phyloP scores from a whole-genome alignment of 2,888 invertebrate species.

The Xestia ashworthii region DNA sequence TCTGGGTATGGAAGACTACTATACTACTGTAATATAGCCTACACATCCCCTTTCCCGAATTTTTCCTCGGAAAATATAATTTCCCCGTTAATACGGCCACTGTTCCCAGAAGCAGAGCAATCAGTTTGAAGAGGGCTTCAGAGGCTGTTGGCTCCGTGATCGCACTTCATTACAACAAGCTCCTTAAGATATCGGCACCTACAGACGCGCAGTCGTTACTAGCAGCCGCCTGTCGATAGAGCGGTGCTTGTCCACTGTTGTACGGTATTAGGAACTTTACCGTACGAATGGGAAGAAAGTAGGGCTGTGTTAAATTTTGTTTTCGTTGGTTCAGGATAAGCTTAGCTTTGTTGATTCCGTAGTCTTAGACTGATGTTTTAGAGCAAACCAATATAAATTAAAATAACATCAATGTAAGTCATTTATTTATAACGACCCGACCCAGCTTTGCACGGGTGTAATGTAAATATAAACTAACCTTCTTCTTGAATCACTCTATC shows the following conservation, averaged over 20 bases:
- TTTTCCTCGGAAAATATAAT: constrained; percentile 35
- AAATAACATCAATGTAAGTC: background rate
- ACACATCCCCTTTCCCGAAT: background rate
- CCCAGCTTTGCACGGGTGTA: no score
- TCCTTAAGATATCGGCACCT: constrained; percentile 64
- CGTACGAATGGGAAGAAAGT: background rate
- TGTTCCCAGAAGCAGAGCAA: constrained; percentile 60
- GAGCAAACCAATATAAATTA: background rate
- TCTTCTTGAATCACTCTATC: no score
- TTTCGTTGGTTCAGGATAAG: background rate
- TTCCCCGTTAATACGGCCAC: constrained; percentile 39
- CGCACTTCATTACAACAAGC: constrained; percentile 65
- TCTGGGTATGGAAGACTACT: background rate
- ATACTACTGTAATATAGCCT: background rate
- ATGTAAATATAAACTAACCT: no score
- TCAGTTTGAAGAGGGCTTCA: constrained; percentile 51
- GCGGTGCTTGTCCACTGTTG: constrained; percentile 52
- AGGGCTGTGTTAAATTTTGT: background rate
- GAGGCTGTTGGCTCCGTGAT: constrained; percentile 55
- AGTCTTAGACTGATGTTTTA: background rate
- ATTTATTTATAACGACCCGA: no score
- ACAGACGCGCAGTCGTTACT: constrained; percentile 62
- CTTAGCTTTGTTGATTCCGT: background rate
- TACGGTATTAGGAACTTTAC: constrained; percentile 13
- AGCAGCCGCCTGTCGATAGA: constrained; percentile 70